phyloP scores from a whole-genome alignment of 1,140 invertebrate species.

The Metaphire vulgaris region DNA sequence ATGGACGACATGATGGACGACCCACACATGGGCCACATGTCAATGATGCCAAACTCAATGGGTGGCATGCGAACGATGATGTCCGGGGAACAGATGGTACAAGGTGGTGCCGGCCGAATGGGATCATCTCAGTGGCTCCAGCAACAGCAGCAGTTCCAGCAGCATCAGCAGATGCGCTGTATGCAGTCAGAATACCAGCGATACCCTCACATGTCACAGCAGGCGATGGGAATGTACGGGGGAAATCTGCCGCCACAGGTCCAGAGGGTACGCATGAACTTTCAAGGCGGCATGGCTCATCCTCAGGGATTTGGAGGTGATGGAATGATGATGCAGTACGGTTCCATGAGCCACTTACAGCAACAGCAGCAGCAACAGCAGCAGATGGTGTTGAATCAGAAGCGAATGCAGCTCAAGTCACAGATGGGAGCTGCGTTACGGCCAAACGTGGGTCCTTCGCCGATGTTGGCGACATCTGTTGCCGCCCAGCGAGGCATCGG shows the following conservation, averaged over 20 bases:
- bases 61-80: constrained; percentile 6
- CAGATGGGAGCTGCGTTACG: too few species aligned
- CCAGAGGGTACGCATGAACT: not conserved
- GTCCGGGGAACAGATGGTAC: not conserved
- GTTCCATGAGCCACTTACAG: too few species aligned
- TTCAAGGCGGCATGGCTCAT: constrained; percentile 3
- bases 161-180: constrained; percentile 8
- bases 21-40: not conserved
- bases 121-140: constrained; percentile 6
- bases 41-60: constrained; percentile 2
- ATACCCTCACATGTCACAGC: constrained; percentile 10
- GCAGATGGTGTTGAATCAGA: constrained; percentile 10
- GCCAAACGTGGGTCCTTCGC: not conserved
- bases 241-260: constrained; percentile 1
- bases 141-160: constrained; percentile 5
- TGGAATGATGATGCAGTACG: not conserved
- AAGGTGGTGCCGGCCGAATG: constrained; percentile 9
- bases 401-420: constrained; percentile 12
- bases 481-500: not conserved
- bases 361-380: constrained; percentile 21
- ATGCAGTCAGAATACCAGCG: not conserved
- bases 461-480: not conserved
- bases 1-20: constrained; percentile 12
- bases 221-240: constrained; percentile 3
- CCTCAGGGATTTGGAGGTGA: not conserved